Conservation (phyloP, 2,113 vertebrate genomes). For the Apteryx mantelli region DNA sequence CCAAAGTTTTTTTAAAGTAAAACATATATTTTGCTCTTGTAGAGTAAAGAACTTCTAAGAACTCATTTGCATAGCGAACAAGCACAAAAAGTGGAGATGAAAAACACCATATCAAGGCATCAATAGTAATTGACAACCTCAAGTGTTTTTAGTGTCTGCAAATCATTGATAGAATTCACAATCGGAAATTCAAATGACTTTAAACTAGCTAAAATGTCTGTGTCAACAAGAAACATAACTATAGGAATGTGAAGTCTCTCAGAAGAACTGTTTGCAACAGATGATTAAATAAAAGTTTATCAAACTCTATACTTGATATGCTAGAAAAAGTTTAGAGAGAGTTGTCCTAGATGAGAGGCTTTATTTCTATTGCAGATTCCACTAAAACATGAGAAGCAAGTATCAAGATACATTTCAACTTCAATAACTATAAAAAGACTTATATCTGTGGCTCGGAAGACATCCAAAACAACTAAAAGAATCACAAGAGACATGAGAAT, state of each 20-base stretch:
- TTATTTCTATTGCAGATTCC: background rate
- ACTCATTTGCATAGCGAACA: background rate
- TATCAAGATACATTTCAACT: conserved; percentile 17
- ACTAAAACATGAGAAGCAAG: background rate
- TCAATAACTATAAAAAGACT: background rate
- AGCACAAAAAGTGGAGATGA: background rate
- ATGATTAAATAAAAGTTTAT: background rate
- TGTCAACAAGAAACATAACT: background rate
- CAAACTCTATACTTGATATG: background rate
- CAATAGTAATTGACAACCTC: background rate
- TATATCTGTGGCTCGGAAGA: conserved; percentile 9
- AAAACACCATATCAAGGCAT: background rate
- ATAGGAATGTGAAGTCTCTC: background rate
- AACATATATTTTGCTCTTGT: background rate
- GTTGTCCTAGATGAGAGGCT: background rate
- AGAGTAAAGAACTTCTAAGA: background rate
- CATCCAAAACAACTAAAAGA: background rate
- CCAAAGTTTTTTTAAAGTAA: background rate
- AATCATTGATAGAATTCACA: background rate
- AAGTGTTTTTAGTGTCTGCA: background rate
- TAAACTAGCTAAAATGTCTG: background rate
- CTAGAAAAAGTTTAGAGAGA: background rate
- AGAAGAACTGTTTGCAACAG: background rate
- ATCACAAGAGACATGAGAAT: background rate
- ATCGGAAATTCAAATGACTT: background rate